These are phyloP conservation scores for Labia minor DNA, from an alignment of 2,888 invertebrate genomes.

Conservation along the genomic window DNA sequence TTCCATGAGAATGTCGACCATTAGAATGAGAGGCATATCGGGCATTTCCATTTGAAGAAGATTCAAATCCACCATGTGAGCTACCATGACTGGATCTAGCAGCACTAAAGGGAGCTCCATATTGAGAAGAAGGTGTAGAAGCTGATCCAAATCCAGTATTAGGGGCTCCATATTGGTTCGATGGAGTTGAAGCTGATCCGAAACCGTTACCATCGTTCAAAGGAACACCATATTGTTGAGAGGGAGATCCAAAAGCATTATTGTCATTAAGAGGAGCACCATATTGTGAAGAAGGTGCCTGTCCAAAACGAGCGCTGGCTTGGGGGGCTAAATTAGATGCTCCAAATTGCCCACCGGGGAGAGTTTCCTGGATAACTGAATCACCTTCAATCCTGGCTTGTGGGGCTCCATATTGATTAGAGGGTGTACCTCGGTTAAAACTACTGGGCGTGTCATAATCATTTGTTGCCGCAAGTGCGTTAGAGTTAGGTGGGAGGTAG, in stretches of 20 bases:
- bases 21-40: constrained; percentile 7
- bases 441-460: not conserved
- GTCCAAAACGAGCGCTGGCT: constrained; percentile 24
- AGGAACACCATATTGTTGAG: constrained; percentile 15
- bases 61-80: not conserved
- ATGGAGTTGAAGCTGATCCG: constrained; percentile 15
- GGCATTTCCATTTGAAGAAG: not conserved
- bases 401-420: constrained; percentile 32
- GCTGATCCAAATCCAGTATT: not conserved
- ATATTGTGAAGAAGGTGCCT: constrained; percentile 31
- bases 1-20: not conserved
- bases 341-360: constrained; percentile 24
- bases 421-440: constrained; percentile 24
- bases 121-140: constrained; percentile 21
- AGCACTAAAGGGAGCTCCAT: constrained; percentile 22
- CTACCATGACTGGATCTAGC: not conserved
- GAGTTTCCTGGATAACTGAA: constrained; percentile 26
- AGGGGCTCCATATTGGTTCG: constrained; percentile 21
- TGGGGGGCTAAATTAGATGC: constrained; percentile 34
- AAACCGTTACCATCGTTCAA: not conserved
- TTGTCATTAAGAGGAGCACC: constrained; percentile 28
- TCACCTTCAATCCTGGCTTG: constrained; percentile 14
- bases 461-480: not conserved
- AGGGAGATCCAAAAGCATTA: constrained; percentile 16
- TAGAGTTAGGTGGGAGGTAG: not conserved